phyloP scores from a whole-genome alignment of 2,113 vertebrate species.

The Elgaria multicarinata region DNA sequence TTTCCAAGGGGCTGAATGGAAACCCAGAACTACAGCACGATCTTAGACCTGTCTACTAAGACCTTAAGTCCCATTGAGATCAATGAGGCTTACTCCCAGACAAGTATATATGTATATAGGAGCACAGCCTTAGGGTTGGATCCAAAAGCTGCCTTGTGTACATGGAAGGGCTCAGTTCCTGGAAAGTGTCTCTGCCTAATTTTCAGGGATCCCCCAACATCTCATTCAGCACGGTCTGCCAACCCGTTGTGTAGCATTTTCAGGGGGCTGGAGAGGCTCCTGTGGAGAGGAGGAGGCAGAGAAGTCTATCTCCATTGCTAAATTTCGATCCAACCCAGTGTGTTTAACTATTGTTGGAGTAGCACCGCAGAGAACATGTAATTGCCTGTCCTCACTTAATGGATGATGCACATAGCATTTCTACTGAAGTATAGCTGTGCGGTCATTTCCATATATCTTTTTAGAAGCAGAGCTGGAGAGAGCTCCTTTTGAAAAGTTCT shows the following conservation, averaged over 20 bases:
- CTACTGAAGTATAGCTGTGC: background rate
- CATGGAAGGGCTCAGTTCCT: no score
- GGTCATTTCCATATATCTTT: background rate
- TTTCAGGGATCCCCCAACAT: no score
- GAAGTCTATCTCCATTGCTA: no score
- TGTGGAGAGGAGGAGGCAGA: no score
- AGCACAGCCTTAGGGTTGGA: background rate
- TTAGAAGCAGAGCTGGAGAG: no score
- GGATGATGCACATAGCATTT: background rate
- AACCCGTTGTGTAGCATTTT: background rate
- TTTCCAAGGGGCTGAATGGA: background rate
- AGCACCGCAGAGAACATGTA: background rate
- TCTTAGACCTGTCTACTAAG: background rate
- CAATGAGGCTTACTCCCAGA: background rate
- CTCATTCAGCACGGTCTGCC: no score
- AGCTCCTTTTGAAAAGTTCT: background rate
- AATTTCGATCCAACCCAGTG: no score
- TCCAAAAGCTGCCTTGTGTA: no score
- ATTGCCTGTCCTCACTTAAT: background rate
- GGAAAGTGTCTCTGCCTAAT: no score
- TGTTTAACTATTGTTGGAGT: background rate
- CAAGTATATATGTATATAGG: background rate
- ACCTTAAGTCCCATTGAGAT: background rate
- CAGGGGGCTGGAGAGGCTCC: no score
- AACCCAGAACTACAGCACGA: background rate